Evolutionary conservation across 2,888 invertebrate species (phyloP), one percentile per base, ranked within the genome.

Genomic region (Watsonalla cultraria): DNA sequence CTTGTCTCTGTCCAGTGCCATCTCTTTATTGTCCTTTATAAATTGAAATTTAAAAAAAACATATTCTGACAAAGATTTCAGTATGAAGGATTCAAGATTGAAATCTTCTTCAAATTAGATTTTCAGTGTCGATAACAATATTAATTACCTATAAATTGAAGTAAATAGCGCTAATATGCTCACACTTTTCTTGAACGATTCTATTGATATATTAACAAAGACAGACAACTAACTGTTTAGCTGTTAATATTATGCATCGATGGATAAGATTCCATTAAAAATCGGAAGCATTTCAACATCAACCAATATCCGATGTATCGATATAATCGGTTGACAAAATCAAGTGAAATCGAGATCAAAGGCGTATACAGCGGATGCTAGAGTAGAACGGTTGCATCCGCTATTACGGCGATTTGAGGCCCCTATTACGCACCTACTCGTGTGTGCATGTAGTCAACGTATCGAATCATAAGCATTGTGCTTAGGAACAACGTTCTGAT

Each of bases 331-430:
- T 65, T 62, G 55, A 59, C 50, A 49, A 56, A 60, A 64, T 59
- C 57, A 56, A 60, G 62, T 68, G 66, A 59, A 66, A 65, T 59
- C 48, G 56, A 49, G 49, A 54, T 54, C 37, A 47, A 46, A 52
- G 46, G 49, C 37, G 11, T 56, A 59, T 35, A 42, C 78, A 78
- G 78, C 70, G 70, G 69, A 70, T 62, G 60, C 46, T 54, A 55
- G 11, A 57, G 53, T 52, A 54, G 66, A 68, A 66, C 59, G 65
- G 66, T 54, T 9, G 60, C 66, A 65, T 69, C 69, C 69, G 69
- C 60, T 61, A 57, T 66, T 62, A 58, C 59, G 37, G 62, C 13
- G 49, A 65, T 68, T 68, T 63, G 68, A 67, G 66, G 68, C 66
- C 68, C 68, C 65, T 35, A 60, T 60, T 60, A 68, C 68, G 63